A percentile compares a stretch with the other conserved stretches of the same genome.
Evolutionary conservation across 2,888 invertebrate species (phyloP).

Genomic region (Poecilobothrus nobilitatus): DNA sequence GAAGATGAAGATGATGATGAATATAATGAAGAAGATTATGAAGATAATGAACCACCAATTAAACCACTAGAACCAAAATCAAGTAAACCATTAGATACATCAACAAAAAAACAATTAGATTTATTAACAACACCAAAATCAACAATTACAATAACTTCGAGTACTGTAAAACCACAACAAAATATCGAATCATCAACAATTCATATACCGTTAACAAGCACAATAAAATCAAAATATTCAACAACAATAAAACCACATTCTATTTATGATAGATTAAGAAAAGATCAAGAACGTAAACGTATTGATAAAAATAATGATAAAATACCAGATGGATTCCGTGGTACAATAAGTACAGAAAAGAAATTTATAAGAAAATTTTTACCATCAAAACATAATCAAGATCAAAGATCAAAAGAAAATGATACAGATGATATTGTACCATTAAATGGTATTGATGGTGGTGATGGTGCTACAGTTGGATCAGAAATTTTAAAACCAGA

Average conservation of each 20-base stretch:
- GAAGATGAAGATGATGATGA: slow-evolving; percentile 44
- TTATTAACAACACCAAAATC: background rate
- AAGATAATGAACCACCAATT: slow-evolving; percentile 46
- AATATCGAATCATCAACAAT: slow-evolving; percentile 32
- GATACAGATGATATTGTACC: slow-evolving; percentile 27
- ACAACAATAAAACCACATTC: slow-evolving; percentile 28
- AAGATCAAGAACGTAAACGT: background rate
- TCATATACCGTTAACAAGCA: slow-evolving; percentile 34
- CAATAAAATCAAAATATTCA: slow-evolving; percentile 29
- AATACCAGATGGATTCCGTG: slow-evolving; percentile 42
- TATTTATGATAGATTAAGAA: background rate
- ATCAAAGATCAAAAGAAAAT: slow-evolving; percentile 21
- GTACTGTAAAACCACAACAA: slow-evolving; percentile 9
- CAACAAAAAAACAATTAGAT: slow-evolving; percentile 26
- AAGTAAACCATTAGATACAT: slow-evolving; percentile 27
- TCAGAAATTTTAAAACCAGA: slow-evolving; percentile 46
- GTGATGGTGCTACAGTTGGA: slow-evolving; percentile 27
- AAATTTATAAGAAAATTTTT: slow-evolving; percentile 41
- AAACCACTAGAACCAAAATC: slow-evolving; percentile 32
- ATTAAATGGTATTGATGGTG: slow-evolving; percentile 29
- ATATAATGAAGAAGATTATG: slow-evolving; percentile 53
- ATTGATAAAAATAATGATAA: slow-evolving; percentile 36
- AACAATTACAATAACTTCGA: background rate
- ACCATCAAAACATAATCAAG: slow-evolving; percentile 26
- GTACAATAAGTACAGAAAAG: slow-evolving; percentile 42